phyloP scores from a whole-genome alignment of 2,113 vertebrate species.

The Chionodraco myersi region DNA sequence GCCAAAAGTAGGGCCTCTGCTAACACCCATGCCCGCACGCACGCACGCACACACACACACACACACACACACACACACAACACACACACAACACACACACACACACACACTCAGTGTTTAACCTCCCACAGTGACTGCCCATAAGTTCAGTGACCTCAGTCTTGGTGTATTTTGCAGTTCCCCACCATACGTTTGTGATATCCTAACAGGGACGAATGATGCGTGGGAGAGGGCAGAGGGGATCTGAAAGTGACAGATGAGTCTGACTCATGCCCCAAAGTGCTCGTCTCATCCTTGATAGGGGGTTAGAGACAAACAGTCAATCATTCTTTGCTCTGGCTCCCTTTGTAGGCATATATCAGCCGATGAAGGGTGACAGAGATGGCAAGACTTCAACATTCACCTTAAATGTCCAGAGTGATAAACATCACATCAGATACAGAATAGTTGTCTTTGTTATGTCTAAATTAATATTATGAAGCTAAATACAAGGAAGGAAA shows the following conservation, averaged over 20 bases:
- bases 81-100: too few species aligned
- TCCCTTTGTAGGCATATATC: slow-evolving; percentile 25
- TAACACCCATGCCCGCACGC: too few species aligned
- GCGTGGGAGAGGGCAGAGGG: not conserved
- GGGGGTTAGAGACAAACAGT: slow-evolving; percentile 49
- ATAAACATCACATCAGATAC: slow-evolving; percentile 7
- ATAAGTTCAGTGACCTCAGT: slow-evolving; percentile 44
- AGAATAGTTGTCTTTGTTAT: slow-evolving; percentile 9
- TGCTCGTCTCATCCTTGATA: slow-evolving; percentile 33
- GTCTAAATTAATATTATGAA: slow-evolving; percentile 23
- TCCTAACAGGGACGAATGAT: slow-evolving; percentile 21
- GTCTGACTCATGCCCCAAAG: slow-evolving; percentile 36
- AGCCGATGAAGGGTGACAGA: slow-evolving; percentile 36
- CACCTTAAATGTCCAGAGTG: slow-evolving; percentile 13
- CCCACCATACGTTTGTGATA: slow-evolving; percentile 22
- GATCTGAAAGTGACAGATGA: slow-evolving; percentile 51
- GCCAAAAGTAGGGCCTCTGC: not conserved
- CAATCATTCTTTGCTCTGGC: slow-evolving; percentile 37
- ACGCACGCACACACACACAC: too few species aligned
- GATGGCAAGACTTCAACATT: slow-evolving; percentile 14
- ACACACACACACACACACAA: too few species aligned
- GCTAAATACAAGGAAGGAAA: not conserved
- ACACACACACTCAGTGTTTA: slow-evolving; percentile 12
- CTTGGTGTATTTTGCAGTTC: slow-evolving; percentile 12
- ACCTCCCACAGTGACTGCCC: slow-evolving; percentile 24